Base-by-base conservation (phyloP, 2,797 vertebrate species). In the Etheostoma nigrum region DNA sequence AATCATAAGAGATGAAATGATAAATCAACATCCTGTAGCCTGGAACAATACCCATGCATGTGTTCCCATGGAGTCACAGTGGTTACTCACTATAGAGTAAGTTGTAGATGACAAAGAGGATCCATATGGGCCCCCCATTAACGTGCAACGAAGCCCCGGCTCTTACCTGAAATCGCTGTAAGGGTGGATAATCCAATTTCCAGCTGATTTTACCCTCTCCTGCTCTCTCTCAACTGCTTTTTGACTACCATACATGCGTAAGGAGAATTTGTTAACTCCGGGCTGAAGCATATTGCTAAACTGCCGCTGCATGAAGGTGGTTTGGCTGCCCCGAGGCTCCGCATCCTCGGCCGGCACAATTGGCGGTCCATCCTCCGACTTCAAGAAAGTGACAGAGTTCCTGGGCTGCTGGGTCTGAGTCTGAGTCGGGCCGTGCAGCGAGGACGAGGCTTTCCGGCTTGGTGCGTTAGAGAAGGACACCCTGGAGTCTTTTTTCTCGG, bases 161-260 rank as follows among this genome's bases (percentile, higher is more conserved):
- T 86, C 94, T 94, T 92, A 99, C 97, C 97, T 98, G 97, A 99
- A 99, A 93, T 99, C 98, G 92, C 98, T 99, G 95, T 99, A 99
- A n/a, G 98, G 98, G 72, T 99, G 98, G 83, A 99, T 99, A 94
- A 99, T 99, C 98, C 98, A 99, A 83, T 97, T 97, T 65, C 98
- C 98, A 68, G 98, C 98, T 57, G 97, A 98, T 92, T 99, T 99
- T 25, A 99, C 98, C 69, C 98, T 95, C 91, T 99, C 97, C 89
- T 98, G 97, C 86, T 99, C 98, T 62, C 95, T 89, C 83, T 99
- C 98, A 81, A 99, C 98, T 45, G 96, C 98, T 91, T 99, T 99
- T 87, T 99, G 97, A 82, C 97, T 98, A 53, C 98, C 98, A 89
- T 98, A 99, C 98, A 99, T 99, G 93, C 98, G 97, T 93, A 99